These are phyloP conservation scores for Autographa pulchrina DNA, from an alignment of 2,888 invertebrate genomes.

Conservation along the genomic window DNA sequence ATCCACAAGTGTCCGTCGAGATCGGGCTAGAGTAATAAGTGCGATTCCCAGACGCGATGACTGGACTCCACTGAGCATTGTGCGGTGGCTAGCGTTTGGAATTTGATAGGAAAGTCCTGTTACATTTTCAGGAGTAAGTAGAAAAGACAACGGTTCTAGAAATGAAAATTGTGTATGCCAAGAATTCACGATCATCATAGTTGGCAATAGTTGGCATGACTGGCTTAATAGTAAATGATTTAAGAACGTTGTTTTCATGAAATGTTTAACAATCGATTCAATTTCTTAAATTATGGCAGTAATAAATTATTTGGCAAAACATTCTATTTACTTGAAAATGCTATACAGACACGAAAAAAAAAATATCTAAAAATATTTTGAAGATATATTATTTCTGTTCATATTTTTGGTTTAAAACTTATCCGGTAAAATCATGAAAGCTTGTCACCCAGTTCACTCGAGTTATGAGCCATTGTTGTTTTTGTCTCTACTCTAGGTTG, in stretches of 20 bases:
- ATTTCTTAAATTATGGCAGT: too few relatives aligned
- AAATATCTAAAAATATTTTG: too few relatives aligned
- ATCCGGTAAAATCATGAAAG: not conserved
- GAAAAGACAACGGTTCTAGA: not conserved
- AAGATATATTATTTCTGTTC: too few relatives aligned
- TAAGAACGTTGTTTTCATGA: too few relatives aligned
- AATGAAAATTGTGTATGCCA: not conserved
- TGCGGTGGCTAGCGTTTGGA: slow-evolving; percentile 53
- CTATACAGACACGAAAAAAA: too few relatives aligned
- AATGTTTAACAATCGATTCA: too few relatives aligned
- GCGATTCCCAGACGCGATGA: slow-evolving; percentile 82
- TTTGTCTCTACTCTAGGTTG: slow-evolving; percentile 66
- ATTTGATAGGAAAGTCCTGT: slow-evolving; percentile 12
- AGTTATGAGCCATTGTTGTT: slow-evolving; percentile 76
- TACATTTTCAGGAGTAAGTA: not conserved
- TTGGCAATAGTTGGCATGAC: too few relatives aligned
- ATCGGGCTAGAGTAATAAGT: slow-evolving; percentile 70
- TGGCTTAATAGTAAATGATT: too few relatives aligned
- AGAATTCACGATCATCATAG: too few relatives aligned
- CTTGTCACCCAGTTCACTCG: slow-evolving; percentile 58
- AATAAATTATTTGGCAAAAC: too few relatives aligned
- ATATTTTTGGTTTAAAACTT: too few relatives aligned
- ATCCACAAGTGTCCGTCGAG: slow-evolving; percentile 65
- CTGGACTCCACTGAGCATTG: slow-evolving; percentile 65
- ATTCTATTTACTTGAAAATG: too few relatives aligned